Percentiles rank a stretch among this genome's conserved stretches.
These are phyloP conservation scores for Gymnobelideus leadbeateri DNA, from an alignment of 2,113 vertebrate species.

Conservation along the genomic window DNA sequence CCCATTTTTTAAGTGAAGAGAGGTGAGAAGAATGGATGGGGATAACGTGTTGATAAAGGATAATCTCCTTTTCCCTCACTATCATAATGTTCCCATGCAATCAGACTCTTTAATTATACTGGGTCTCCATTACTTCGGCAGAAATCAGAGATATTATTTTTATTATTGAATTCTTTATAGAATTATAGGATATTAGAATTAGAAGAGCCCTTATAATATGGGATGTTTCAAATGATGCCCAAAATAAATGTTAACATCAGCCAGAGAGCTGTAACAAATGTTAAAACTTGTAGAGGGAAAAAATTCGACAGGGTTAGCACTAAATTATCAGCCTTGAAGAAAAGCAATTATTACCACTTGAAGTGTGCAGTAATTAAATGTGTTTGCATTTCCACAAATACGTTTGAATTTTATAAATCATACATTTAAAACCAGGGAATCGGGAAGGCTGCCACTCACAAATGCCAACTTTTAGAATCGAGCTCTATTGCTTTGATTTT, in stretches of 20 bases:
- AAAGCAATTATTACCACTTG: background rate
- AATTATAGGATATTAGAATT: background rate
- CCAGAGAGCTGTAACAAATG: background rate
- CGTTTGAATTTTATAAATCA: background rate
- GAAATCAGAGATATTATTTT: background rate
- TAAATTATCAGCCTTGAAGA: slow-evolving; percentile 2
- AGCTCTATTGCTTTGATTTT: background rate
- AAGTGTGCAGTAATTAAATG: background rate
- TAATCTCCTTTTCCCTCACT: background rate
- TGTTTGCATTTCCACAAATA: background rate
- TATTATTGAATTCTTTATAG: background rate
- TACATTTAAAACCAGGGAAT: background rate
- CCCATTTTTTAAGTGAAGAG: background rate
- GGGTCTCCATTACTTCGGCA: background rate
- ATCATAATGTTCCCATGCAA: background rate
- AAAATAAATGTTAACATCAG: background rate
- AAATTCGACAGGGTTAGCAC: background rate
- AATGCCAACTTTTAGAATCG: background rate
- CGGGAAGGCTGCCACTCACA: background rate
- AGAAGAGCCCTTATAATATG: background rate
- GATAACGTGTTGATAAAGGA: background rate
- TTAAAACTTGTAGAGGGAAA: background rate
- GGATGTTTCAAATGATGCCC: background rate
- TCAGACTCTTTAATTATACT: background rate
- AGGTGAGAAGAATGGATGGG: background rate